Conservation (phyloP, 2,888 invertebrate species). For the Leptura quadrifasciata region DNA sequence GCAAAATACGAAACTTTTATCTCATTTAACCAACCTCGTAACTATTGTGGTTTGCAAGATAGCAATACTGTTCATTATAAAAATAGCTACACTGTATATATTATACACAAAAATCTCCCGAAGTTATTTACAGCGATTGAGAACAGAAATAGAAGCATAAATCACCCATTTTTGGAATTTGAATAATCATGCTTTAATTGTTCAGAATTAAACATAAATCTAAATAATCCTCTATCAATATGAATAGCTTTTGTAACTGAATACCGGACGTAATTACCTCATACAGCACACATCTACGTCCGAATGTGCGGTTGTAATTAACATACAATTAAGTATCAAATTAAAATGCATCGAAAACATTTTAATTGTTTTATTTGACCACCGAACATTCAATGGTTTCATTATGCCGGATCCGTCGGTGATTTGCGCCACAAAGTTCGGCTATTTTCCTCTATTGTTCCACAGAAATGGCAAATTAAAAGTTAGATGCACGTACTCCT, state of each 20-base stretch:
- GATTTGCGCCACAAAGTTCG: not conserved
- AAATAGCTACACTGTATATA: too few species aligned
- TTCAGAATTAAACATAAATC: not conserved
- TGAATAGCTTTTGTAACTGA: slow-evolving; percentile 10
- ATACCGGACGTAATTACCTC: slow-evolving; percentile 7
- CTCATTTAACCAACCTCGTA: too few species aligned
- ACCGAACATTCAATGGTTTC: slow-evolving; percentile 32
- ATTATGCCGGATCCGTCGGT: not conserved
- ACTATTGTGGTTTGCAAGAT: too few species aligned
- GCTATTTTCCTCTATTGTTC: not conserved
- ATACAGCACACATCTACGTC: slow-evolving; percentile 10
- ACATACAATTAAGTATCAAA: slow-evolving; percentile 43
- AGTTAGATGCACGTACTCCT: not conserved
- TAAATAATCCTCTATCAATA: slow-evolving; percentile 5
- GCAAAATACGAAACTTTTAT: too few species aligned
- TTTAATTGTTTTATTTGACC: slow-evolving; percentile 40
- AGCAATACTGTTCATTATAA: too few species aligned
- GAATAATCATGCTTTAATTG: not conserved
- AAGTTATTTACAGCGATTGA: too few species aligned
- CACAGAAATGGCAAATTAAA: not conserved
- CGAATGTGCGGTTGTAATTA: slow-evolving; percentile 33
- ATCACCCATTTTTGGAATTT: not conserved
- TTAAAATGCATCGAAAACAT: slow-evolving; percentile 42
- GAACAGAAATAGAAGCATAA: not conserved
- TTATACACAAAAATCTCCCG: too few species aligned